Base-by-base conservation (phyloP, 1,140 invertebrate genomes). In the Leptonema lineaticorne region DNA sequence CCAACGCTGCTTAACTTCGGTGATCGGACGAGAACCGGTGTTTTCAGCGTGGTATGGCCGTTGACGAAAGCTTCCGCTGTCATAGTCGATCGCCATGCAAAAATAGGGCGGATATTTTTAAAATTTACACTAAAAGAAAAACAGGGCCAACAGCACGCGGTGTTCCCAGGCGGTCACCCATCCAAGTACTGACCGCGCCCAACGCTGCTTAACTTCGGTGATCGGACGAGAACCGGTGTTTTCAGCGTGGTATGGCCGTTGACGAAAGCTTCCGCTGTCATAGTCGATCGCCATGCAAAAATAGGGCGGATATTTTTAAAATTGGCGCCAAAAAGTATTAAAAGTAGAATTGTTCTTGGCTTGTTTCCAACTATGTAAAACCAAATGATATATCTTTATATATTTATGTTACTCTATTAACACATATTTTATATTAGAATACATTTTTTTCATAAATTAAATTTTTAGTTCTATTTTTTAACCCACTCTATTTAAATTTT, bases 11-110 rank as follows among this genome's bases (percentile, higher is more conserved):
- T 70, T 70, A 70, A 70, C 69, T 71, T 71, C 69, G 69, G 69
- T 71, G 69, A 71, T 71, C 69, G 69, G 69, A 68, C 69, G 69
- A 71, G 69, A 71, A 71, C 69, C 69, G 69, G 69, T 71, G 69
- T 37, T 14, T 71, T 71, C 69, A 71, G 60, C 69, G 27, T 71
- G 56, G 69, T 71, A 71, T 71, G 69, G 69, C 60, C 69, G 69
- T 71, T 71, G 69, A 66, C 69, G 37, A 63, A 11, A 11, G 9
- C 9, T 11, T 2, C 9, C 11, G 11, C 2, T 14, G 3, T 9
- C 37, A 41, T 11, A 11, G 30, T 14, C 2, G 16, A 41, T 41
- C 16, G n/a, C 16, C 37, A 41, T 9, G 37, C 4, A 53, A 11
- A 14, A 41, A 2, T 2, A 41, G 11, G 2, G 37, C 9, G 5